Percentiles rank a stretch among this genome's conserved stretches.
phyloP scores from a whole-genome alignment of 2,797 vertebrate species.

The Percopsis omiscomaycus region DNA sequence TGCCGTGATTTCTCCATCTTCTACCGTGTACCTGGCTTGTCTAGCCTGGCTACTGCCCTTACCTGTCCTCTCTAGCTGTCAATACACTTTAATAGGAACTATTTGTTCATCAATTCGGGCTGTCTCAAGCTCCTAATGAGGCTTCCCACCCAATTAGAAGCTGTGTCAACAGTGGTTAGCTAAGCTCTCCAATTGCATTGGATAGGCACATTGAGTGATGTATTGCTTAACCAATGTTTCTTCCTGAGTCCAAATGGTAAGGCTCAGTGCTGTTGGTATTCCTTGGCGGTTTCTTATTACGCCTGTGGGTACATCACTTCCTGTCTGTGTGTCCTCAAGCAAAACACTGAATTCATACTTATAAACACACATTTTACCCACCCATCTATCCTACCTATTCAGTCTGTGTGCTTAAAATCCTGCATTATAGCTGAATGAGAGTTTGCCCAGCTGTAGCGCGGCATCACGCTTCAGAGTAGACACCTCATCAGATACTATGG shows the following conservation, averaged over 20 bases:
- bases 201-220: not conserved
- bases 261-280: no score
- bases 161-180: constrained; percentile 11
- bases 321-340: no score
- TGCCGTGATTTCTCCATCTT: constrained; percentile 21
- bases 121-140: constrained; percentile 38
- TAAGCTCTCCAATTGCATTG: not conserved
- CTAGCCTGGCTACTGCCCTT: constrained; percentile 25
- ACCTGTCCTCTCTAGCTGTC: constrained; percentile 24
- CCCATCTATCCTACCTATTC: no score
- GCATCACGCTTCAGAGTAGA: not conserved
- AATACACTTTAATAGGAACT: constrained; percentile 32
- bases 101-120: constrained; percentile 36
- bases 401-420: not conserved
- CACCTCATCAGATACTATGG: not conserved
- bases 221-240: not conserved
- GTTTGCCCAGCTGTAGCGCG: not conserved
- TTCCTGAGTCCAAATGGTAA: no score
- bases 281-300: no score
- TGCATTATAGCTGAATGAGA: not conserved
- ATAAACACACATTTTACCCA: no score
- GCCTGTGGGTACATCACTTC: no score
- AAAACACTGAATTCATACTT: no score
- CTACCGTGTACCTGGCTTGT: not conserved
- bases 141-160: constrained; percentile 34